A percentile compares a stretch with the other conserved stretches of the same genome.
These are phyloP conservation scores for Leptarthrus brevirostris DNA, from an alignment of 2,888 invertebrate species.

Conservation along the genomic window DNA sequence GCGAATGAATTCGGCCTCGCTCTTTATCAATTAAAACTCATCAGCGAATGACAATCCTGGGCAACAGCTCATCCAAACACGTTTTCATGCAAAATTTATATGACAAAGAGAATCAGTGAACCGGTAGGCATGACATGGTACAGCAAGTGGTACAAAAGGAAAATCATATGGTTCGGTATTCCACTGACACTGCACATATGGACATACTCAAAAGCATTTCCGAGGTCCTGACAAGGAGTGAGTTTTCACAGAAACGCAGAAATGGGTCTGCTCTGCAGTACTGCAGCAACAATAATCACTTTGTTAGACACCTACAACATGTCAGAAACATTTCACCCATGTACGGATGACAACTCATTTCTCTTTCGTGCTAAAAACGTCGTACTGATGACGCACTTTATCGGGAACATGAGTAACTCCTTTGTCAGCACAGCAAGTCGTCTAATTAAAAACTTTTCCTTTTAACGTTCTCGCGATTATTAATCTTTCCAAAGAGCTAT, in stretches of 20 bases:
- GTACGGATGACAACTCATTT: conserved; percentile 25
- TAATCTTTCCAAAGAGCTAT: background rate
- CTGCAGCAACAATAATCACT: conserved; percentile 1
- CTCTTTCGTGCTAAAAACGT: background rate
- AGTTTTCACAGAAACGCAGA: background rate
- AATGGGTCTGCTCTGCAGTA: background rate
- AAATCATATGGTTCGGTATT: background rate
- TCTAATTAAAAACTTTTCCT: conserved; percentile 24
- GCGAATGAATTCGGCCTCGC: conserved; percentile 4
- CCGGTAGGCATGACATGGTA: conserved; percentile 15
- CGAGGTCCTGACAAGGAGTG: conserved; percentile 2
- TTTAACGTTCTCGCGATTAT: conserved; percentile 10
- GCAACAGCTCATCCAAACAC: background rate
- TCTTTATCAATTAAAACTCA: conserved; percentile 40
- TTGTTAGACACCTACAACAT: conserved; percentile 13
- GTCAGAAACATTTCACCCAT: background rate
- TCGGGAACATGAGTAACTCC: conserved; percentile 23
- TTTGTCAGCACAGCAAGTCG: background rate
- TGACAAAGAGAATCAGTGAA: conserved; percentile 35
- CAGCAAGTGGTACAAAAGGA: conserved; percentile 15
- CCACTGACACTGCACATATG: background rate
- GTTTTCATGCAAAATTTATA: conserved; percentile 25
- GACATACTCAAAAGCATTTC: background rate
- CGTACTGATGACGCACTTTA: conserved; percentile 17
- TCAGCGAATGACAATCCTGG: conserved; percentile 23